A percentile compares a stretch with the other conserved stretches of the same genome.
Conservation (phyloP, 1,140 invertebrate species). For the Thereuonema tuberculata region DNA sequence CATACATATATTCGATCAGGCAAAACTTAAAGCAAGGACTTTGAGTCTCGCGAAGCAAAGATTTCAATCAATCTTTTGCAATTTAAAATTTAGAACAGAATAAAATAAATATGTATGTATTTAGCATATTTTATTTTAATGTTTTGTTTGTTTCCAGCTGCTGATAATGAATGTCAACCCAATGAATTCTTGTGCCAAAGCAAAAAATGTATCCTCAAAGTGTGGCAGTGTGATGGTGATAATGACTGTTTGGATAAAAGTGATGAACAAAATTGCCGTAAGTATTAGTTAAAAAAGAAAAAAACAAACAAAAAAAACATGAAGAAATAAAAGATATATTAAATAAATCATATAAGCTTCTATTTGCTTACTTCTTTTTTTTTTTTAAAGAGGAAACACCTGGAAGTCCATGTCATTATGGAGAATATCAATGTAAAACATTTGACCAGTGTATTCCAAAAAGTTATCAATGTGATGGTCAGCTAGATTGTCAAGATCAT, state of each 20-base stretch:
- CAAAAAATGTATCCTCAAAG: conserved; percentile 74
- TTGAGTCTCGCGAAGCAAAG: no score
- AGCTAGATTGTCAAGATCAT: conserved; percentile 71
- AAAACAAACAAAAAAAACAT: no score
- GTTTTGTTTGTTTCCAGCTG: conserved; percentile 5
- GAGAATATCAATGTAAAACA: conserved; percentile 66
- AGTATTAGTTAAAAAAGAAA: not conserved
- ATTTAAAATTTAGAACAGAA: no score
- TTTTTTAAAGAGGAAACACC: no score
- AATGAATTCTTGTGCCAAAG: conserved; percentile 84
- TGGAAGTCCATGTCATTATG: conserved; percentile 54
- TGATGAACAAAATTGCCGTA: conserved; percentile 52
- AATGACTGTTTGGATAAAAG: conserved; percentile 87
- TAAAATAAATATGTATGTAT: no score
- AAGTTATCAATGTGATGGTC: conserved; percentile 82
- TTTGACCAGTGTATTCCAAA: conserved; percentile 79
- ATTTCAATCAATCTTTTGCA: no score
- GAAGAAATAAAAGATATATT: no score
- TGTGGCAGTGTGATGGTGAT: conserved; percentile 83
- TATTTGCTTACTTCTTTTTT: no score
- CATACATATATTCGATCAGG: no score
- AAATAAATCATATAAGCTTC: no score
- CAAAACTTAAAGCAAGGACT: no score
- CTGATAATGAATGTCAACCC: conserved; percentile 58
- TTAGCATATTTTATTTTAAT: no score